Conservation (phyloP, 2,797 vertebrate species). For the Pampus argenteus region DNA sequence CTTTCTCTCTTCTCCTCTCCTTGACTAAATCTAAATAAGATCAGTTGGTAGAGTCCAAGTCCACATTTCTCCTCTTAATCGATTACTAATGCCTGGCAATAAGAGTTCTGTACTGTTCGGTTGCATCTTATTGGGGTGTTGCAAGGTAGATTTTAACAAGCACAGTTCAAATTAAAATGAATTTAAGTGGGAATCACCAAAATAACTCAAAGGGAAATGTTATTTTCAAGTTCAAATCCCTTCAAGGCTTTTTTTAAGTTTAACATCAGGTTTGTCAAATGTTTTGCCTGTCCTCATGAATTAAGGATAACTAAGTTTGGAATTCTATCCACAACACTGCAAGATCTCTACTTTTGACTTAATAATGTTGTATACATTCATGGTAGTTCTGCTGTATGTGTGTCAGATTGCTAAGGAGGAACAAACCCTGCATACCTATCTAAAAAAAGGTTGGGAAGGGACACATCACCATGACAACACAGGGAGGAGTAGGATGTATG, state of each 20-base stretch:
- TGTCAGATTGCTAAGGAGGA: conserved; percentile 73
- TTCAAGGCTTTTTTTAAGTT: conserved; percentile 43
- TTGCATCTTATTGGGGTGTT: conserved; percentile 36
- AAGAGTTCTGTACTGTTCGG: conserved; percentile 45
- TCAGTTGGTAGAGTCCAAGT: conserved; percentile 63
- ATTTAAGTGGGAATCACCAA: conserved; percentile 23
- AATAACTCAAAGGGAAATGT: conserved; percentile 49
- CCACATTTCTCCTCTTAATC: conserved; percentile 69
- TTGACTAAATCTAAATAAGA: conserved; percentile 83
- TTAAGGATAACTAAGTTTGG: conserved; percentile 17
- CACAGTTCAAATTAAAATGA: conserved; percentile 33
- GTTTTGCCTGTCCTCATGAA: conserved; percentile 43
- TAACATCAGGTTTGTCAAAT: conserved; percentile 33
- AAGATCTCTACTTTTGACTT: conserved; percentile 26
- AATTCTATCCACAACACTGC: conserved; percentile 23
- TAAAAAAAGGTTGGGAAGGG: conserved; percentile 81
- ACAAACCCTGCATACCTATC: conserved; percentile 76
- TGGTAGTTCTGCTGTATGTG: conserved; percentile 63
- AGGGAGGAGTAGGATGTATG: conserved; percentile 74
- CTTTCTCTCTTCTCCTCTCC: conserved; percentile 65
- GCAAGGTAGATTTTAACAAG: conserved; percentile 28
- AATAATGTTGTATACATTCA: conserved; percentile 40
- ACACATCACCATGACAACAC: conserved; percentile 84
- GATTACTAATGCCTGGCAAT: conserved; percentile 73
- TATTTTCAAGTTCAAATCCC: conserved; percentile 54